Conservation (phyloP, 2,888 invertebrate species). For the Dugesia japonica region DNA sequence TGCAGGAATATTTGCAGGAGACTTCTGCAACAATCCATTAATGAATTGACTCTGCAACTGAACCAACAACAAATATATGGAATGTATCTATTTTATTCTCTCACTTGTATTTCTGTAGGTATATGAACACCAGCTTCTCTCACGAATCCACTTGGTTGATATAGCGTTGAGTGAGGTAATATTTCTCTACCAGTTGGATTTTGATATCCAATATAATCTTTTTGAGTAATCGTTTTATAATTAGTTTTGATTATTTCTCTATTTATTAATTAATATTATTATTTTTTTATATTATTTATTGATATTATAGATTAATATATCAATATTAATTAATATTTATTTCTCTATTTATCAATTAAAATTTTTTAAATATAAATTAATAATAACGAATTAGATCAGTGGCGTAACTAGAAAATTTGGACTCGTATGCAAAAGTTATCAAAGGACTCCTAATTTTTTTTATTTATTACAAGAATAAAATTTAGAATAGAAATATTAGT, state of each 20-base stretch:
- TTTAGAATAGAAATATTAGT: too few relatives aligned
- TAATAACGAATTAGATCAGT: too few relatives aligned
- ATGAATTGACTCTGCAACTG: conserved; percentile 41
- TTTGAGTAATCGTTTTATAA: conserved; percentile 21
- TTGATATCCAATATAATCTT: conserved; percentile 22
- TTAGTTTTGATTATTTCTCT: conserved; percentile 15
- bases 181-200: conserved; percentile 9
- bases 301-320: too few relatives aligned
- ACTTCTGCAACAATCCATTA: conserved; percentile 40
- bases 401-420: too few relatives aligned
- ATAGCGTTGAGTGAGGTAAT: background rate
- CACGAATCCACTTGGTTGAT: conserved; percentile 16
- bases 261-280: too few relatives aligned
- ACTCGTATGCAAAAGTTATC: too few relatives aligned
- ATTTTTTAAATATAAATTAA: too few relatives aligned
- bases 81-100: background rate
- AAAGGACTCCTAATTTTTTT: too few relatives aligned
- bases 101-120: background rate
- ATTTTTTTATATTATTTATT: too few relatives aligned
- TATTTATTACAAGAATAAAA: too few relatives aligned
- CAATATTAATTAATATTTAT: too few relatives aligned
- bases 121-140: conserved; percentile 22
- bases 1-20: conserved; percentile 43
- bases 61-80: background rate
- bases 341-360: too few relatives aligned